phyloP scores from a whole-genome alignment of 1,140 invertebrate species.

The Chlorops oryzae region DNA sequence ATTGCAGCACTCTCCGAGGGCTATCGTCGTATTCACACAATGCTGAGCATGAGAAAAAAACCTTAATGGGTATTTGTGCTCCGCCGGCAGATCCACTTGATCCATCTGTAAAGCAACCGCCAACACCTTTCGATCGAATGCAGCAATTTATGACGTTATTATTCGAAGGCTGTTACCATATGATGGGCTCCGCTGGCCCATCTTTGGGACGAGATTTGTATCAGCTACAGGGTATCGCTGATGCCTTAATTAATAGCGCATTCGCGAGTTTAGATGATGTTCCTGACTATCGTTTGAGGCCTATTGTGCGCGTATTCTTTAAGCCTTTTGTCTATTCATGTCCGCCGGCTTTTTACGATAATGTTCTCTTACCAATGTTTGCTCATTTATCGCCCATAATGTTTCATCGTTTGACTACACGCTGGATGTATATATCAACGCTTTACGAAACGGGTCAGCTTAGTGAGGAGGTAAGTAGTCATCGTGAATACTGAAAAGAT shows the following conservation, averaged over 20 bases:
- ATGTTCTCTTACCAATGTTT: slow-evolving; percentile 71
- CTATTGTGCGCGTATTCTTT: slow-evolving; percentile 75
- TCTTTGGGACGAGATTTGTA: slow-evolving; percentile 80
- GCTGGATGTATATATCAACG: slow-evolving; percentile 72
- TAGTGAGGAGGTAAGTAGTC: slow-evolving; percentile 76
- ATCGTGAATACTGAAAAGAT: too few relatives aligned
- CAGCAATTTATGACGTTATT: slow-evolving; percentile 67
- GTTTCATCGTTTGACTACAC: slow-evolving; percentile 64
- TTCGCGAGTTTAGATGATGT: slow-evolving; percentile 66
- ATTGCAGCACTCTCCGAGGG: slow-evolving; percentile 58
- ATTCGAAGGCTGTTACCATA: slow-evolving; percentile 69
- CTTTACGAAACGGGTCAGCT: slow-evolving; percentile 70
- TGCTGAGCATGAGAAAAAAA: slow-evolving; percentile 64
- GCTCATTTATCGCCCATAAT: slow-evolving; percentile 71
- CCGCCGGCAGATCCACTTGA: slow-evolving; percentile 48
- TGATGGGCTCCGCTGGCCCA: slow-evolving; percentile 70
- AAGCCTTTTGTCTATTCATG: slow-evolving; percentile 81
- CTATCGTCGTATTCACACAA: slow-evolving; percentile 61
- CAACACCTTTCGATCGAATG: slow-evolving; percentile 67
- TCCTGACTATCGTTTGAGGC: slow-evolving; percentile 78
- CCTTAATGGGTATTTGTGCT: slow-evolving; percentile 57
- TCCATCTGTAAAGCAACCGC: slow-evolving; percentile 48
- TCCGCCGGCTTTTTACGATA: slow-evolving; percentile 67
- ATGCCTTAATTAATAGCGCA: slow-evolving; percentile 59
- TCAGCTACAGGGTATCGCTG: slow-evolving; percentile 58